Conservation (phyloP, 2,797 vertebrate species). For the Meriones psammophilus region DNA sequence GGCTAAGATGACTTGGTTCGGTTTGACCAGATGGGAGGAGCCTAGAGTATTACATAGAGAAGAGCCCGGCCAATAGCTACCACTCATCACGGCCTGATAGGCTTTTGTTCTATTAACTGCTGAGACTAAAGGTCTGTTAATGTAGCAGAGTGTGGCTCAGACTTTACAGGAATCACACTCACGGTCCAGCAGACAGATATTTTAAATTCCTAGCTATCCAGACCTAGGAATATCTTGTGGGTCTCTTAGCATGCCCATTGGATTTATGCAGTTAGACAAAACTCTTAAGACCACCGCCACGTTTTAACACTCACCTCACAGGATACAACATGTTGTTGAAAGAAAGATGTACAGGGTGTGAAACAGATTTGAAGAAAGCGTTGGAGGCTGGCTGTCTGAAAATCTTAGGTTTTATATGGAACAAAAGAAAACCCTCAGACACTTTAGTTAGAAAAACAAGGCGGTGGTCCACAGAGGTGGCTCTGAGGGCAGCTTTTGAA, state of each 20-base stretch:
- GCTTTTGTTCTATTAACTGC: background rate
- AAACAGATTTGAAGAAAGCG: background rate
- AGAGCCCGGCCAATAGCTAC: background rate
- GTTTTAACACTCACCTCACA: background rate
- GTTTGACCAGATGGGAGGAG: background rate
- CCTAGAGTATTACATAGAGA: no score
- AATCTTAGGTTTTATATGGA: conserved; percentile 57
- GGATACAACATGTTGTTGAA: background rate
- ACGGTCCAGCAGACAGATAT: background rate
- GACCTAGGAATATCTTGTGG: background rate
- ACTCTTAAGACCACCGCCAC: background rate
- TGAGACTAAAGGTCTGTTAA: background rate
- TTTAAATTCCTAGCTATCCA: background rate
- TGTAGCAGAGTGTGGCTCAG: fast-evolving
- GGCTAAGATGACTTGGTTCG: background rate
- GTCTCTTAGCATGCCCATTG: background rate
- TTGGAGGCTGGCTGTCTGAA: background rate
- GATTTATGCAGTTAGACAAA: background rate
- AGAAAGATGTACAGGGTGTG: background rate
- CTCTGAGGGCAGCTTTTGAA: conserved; percentile 17
- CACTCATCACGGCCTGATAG: background rate
- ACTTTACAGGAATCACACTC: background rate
- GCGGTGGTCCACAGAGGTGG: background rate
- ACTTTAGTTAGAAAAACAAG: conserved; percentile 54
- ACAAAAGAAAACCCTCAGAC: conserved; percentile 29